Evolutionary conservation across 2,113 vertebrate species (phyloP).

Genomic region (Lycaon pictus): DNA sequence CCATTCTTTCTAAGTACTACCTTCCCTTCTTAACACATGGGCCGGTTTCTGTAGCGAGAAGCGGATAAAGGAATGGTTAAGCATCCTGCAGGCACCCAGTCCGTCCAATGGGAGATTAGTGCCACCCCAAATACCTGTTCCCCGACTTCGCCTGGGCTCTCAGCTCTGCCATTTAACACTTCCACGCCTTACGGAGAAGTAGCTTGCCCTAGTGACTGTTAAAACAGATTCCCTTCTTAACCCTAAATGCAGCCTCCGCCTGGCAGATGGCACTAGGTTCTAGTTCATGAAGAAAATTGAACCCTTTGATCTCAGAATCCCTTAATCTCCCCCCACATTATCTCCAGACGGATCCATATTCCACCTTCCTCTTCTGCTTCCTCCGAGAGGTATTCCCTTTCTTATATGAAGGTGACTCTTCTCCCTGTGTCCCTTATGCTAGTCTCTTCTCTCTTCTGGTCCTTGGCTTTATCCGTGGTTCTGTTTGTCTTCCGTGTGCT

Average conservation of each 20-base stretch:
- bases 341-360: not conserved
- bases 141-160: not conserved
- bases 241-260: not conserved
- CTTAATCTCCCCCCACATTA: rapidly evolving
- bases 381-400: not conserved
- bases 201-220: not conserved
- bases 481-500: not conserved
- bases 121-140: too few species aligned
- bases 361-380: not conserved
- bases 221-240: not conserved
- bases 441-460: not conserved
- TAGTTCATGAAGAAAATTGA: rapidly evolving
- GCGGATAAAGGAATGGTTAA: not conserved
- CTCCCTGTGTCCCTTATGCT: rapidly evolving
- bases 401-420: not conserved
- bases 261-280: not conserved
- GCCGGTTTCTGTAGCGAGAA: not conserved
- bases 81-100: rapidly evolving
- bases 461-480: not conserved
- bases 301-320: not conserved
- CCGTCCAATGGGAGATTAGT: rapidly evolving
- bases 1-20: not conserved
- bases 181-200: not conserved
- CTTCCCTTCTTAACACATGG: too few species aligned
- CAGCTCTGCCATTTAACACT: not conserved